These are phyloP conservation scores for Calosoma granatense DNA, from an alignment of 1,140 invertebrate species.

Conservation along the genomic window DNA sequence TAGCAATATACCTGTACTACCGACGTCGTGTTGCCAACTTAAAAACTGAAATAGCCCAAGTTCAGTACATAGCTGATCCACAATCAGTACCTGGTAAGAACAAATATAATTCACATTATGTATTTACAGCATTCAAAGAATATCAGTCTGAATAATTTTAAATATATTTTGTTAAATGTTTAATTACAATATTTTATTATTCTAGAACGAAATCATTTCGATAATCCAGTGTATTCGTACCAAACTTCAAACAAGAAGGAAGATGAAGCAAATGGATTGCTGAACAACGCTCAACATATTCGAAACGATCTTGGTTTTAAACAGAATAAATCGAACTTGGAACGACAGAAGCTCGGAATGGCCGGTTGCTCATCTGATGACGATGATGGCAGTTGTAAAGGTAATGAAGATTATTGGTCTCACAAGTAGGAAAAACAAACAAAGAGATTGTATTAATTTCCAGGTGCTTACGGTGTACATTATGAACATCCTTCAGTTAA, in stretches of 20 bases:
- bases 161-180: background rate
- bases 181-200: too few species aligned
- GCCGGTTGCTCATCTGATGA: constrained; percentile 37
- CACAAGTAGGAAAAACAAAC: too few species aligned
- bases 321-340: constrained; percentile 45
- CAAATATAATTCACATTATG: constrained; percentile 2
- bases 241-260: constrained; percentile 46
- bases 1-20: constrained; percentile 63
- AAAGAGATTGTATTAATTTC: too few species aligned
- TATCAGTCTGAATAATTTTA: constrained; percentile 13
- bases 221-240: constrained; percentile 84
- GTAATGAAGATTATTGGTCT: too few species aligned
- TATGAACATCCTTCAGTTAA: constrained; percentile 47
- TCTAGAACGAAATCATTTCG: constrained; percentile 77
- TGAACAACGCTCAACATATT: constrained; percentile 41
- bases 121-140: background rate
- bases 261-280: constrained; percentile 33
- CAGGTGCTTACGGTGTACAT: constrained; percentile 44
- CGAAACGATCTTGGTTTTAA: constrained; percentile 56
- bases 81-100: constrained; percentile 45
- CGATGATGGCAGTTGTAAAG: constrained; percentile 20
- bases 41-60: constrained; percentile 77
- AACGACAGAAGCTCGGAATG: constrained; percentile 42
- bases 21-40: constrained; percentile 62
- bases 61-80: constrained; percentile 81